A percentile compares a stretch with the other conserved stretches of the same genome.
phyloP scores from a whole-genome alignment of 2,888 invertebrate species.

The Crocallis elinguaria region DNA sequence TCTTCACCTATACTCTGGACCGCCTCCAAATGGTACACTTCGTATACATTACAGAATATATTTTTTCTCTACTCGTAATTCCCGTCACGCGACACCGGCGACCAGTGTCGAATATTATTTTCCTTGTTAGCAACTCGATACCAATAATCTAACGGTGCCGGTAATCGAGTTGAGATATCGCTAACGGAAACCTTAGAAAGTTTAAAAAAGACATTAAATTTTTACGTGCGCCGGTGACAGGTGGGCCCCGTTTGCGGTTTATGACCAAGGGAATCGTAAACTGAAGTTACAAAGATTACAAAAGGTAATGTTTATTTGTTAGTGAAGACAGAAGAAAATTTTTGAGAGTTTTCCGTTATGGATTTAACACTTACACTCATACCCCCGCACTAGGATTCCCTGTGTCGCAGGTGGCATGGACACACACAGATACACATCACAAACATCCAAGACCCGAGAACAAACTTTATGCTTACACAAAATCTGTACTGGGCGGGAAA shows the following conservation, averaged over 20 bases:
- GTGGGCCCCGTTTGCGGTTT: constrained; percentile 41
- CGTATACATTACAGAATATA: constrained; percentile 62
- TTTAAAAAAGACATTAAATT: constrained; percentile 57
- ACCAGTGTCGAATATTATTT: constrained; percentile 78
- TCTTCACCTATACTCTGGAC: constrained; percentile 23
- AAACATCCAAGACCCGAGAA: no score
- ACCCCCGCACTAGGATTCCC: no score
- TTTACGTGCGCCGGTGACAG: constrained; percentile 52
- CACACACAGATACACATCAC: no score
- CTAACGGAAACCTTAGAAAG: constrained; percentile 75
- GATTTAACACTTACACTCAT: no score
- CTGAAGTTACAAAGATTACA: background rate
- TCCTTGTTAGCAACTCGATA: constrained; percentile 75
- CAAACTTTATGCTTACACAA: no score
- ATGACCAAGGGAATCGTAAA: constrained; percentile 13
- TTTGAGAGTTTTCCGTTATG: background rate
- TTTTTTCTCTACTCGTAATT: constrained; percentile 61
- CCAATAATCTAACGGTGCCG: constrained; percentile 59
- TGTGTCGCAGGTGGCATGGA: no score
- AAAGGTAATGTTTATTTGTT: constrained; percentile 12
- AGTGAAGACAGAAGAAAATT: background rate
- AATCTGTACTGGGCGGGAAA: no score
- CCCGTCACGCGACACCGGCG: constrained; percentile 69
- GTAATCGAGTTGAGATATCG: constrained; percentile 52
- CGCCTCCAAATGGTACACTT: constrained; percentile 40